phyloP scores from a whole-genome alignment of 2,888 invertebrate genomes.

The Netelia melanura region DNA sequence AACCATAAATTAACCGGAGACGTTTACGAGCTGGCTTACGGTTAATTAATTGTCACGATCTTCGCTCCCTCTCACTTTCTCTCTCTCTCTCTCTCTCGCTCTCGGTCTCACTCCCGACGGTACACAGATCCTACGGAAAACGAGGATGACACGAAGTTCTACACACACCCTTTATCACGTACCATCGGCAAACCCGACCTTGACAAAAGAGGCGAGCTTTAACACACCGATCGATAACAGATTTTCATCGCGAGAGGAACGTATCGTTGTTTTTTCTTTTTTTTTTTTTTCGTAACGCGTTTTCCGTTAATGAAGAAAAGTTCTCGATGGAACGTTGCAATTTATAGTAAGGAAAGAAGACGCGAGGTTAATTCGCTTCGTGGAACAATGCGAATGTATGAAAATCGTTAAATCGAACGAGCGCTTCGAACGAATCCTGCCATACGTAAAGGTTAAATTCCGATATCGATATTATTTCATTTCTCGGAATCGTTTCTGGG shows the following conservation, averaged over 20 bases:
- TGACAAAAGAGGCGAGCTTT: not conserved
- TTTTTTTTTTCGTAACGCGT: no score
- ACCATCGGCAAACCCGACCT: constrained; percentile 28
- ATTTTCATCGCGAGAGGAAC: not conserved
- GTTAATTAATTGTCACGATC: constrained; percentile 70
- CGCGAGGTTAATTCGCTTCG: no score
- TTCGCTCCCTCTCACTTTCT: constrained; percentile 30
- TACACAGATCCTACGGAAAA: not conserved
- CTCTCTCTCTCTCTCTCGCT: constrained; percentile 10
- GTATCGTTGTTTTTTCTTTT: no score
- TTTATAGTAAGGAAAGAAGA: no score
- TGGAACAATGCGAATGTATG: no score
- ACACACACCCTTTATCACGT: constrained; percentile 1
- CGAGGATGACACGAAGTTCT: not conserved
- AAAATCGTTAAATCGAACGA: no score
- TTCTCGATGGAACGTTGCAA: no score
- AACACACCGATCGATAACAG: not conserved
- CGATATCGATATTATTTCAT: no score
- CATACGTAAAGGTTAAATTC: no score
- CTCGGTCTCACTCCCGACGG: not conserved
- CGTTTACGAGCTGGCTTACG: constrained; percentile 67
- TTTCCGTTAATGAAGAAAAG: no score
- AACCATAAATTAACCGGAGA: constrained; percentile 71
- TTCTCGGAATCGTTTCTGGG: no score
- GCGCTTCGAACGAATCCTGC: no score